phyloP scores from a whole-genome alignment of 2,888 invertebrate genomes.

The Platynereis dumerilii region DNA sequence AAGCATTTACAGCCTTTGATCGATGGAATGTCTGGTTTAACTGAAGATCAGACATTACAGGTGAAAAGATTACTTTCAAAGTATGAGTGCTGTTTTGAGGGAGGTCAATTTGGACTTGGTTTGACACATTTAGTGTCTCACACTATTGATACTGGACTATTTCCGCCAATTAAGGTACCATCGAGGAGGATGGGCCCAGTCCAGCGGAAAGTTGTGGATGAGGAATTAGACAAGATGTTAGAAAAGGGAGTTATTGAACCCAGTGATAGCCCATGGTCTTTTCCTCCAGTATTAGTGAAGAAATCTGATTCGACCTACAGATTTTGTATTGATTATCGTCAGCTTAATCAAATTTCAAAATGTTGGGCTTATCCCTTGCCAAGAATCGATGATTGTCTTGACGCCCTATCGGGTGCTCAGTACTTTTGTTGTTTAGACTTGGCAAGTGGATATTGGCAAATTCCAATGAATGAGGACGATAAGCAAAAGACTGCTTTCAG shows the following conservation, averaged over 20 bases:
- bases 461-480: constrained; percentile 4
- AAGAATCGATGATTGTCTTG: background rate
- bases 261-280: background rate
- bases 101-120: background rate
- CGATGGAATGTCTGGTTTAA: background rate
- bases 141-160: background rate
- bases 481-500: constrained; percentile 2
- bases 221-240: background rate
- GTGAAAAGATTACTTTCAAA: background rate
- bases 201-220: background rate
- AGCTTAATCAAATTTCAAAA: background rate
- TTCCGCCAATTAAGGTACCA: background rate
- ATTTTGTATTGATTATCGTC: background rate
- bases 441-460: constrained; percentile 9
- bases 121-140: background rate
- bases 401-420: background rate
- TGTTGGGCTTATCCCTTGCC: background rate
- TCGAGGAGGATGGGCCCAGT: background rate
- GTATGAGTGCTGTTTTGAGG: background rate
- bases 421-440: background rate
- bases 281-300: background rate
- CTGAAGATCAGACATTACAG: background rate
- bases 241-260: background rate
- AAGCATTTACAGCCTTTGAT: background rate
- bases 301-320: background rate